A percentile compares a stretch with the other conserved stretches of the same genome.
These are phyloP conservation scores for Pluvianellus socialis DNA, from an alignment of 2,113 vertebrate species.

Conservation along the genomic window DNA sequence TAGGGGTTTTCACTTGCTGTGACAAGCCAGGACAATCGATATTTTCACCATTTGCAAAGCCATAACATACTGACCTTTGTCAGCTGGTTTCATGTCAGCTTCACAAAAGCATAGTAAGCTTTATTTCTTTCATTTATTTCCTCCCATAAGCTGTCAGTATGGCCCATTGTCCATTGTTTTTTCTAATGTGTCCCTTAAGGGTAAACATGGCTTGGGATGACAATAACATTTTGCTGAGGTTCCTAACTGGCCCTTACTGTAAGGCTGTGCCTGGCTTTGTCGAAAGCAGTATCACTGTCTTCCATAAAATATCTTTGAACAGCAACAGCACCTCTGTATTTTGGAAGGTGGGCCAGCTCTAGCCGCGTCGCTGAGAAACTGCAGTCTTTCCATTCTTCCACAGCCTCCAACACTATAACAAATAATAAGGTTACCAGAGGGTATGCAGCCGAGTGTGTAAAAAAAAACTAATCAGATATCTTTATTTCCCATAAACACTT, in stretches of 20 bases:
- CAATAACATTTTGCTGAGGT: conserved; percentile 16
- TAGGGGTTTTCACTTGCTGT: neutral
- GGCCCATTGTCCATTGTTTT: conserved; percentile 50
- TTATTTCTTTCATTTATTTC: conserved; percentile 30
- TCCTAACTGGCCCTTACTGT: neutral
- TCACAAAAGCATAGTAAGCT: neutral
- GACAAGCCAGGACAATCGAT: neutral
- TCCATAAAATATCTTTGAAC: conserved; percentile 2
- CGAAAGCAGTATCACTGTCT: neutral
- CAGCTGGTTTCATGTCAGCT: neutral
- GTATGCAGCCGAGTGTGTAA: neutral
- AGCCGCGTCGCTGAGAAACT: neutral
- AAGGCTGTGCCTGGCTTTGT: conserved; percentile 6
- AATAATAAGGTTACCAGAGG: conserved; percentile 35
- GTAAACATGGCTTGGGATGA: conserved; percentile 12
- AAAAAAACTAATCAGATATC: neutral
- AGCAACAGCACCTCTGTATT: neutral
- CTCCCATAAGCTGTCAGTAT: conserved; percentile 23
- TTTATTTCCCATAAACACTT: conserved; percentile 38
- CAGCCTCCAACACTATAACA: neutral
- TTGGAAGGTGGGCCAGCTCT: neutral
- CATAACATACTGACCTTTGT: neutral
- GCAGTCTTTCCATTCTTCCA: neutral
- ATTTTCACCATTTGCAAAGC: neutral
- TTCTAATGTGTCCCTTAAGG: conserved; percentile 31